Evolutionary conservation across 2,888 invertebrate species (phyloP), one percentile per base, ranked within the genome.

Genomic region (Mallateleia sp.): DNA sequence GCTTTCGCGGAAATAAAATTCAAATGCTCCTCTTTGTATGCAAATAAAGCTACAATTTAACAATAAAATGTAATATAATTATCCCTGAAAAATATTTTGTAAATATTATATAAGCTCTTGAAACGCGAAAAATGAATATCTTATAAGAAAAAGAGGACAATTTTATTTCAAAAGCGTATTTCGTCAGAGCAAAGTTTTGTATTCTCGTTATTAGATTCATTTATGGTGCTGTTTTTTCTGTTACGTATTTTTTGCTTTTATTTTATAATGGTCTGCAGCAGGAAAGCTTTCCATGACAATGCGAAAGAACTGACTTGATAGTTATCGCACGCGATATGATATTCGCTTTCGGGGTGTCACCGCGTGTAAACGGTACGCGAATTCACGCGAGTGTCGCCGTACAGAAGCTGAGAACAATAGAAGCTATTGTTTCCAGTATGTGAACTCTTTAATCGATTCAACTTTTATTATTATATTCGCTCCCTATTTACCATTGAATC

Each of bases 261-360:
- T 78, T 84, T 72, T 74, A 77, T 84, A 84, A 87, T 84, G 52
- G 77, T 66, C 67, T 60, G 62, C 69, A 67, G 67, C 64, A 38
- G 72, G 67, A 81, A 81, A 81, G 77, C 81, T 69, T 81, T 87
- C 72, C 72, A 75, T 87, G 78, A 87, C 77, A 81, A 80, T 79
- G 80, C 80, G 45, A 81, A 85, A 82, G 58, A 82, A 74, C 62
- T 78, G 79, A 74, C 81, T 69, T 69, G 81, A 88, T 88, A 81
- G 67, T 78, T 88, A 89, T 89, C 89, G 82, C 87, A 87, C 84
- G 84, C 89, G 78, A 85, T 80, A 71, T 84, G 85, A 85, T 88
- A 88, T 87, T 88, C 81, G 74, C 80, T 83, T 85, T 85, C 85
- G 85, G 83, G 85, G 88, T 89, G 89, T 87, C 88, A 88, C 83